phyloP scores from a whole-genome alignment of 1,140 invertebrate genomes.

The Eumeta japonica region DNA sequence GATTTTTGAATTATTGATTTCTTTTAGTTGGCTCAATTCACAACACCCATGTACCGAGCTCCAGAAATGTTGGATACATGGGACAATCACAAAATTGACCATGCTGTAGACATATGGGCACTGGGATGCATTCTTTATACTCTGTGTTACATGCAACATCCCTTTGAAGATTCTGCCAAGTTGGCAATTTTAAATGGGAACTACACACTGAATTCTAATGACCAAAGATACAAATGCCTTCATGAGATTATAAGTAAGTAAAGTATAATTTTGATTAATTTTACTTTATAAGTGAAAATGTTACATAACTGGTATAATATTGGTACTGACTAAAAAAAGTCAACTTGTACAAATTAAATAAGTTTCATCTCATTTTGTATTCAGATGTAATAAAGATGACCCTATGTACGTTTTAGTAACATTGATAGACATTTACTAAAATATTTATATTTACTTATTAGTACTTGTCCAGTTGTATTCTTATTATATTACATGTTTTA shows the following conservation, averaged over 20 bases:
- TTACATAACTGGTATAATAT: neutral
- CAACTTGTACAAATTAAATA: too few species aligned
- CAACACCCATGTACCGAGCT: slow-evolving; percentile 86
- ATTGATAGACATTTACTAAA: too few species aligned
- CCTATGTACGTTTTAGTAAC: too few species aligned
- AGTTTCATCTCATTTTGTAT: too few species aligned
- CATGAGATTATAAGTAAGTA: slow-evolving; percentile 87
- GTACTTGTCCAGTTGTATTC: too few species aligned
- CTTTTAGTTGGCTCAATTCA: slow-evolving; percentile 58
- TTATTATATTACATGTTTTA: too few species aligned
- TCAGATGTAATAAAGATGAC: too few species aligned
- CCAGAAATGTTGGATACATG: slow-evolving; percentile 98
- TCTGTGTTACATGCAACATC: slow-evolving; percentile 91
- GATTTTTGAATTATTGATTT: neutral
- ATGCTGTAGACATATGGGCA: slow-evolving; percentile 92
- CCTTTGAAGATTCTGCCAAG: slow-evolving; percentile 96
- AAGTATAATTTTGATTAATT: slow-evolving; percentile 7
- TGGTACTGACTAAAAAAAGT: neutral
- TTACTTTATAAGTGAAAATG: slow-evolving; percentile 6
- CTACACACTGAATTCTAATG: slow-evolving; percentile 78
- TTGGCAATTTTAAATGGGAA: slow-evolving; percentile 95
- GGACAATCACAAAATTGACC: slow-evolving; percentile 90
- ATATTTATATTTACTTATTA: too few species aligned
- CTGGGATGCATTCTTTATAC: slow-evolving; percentile 93
- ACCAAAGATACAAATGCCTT: slow-evolving; percentile 79